phyloP scores from a whole-genome alignment of 2,888 invertebrate genomes.

The Entomobrya multifasciata region DNA sequence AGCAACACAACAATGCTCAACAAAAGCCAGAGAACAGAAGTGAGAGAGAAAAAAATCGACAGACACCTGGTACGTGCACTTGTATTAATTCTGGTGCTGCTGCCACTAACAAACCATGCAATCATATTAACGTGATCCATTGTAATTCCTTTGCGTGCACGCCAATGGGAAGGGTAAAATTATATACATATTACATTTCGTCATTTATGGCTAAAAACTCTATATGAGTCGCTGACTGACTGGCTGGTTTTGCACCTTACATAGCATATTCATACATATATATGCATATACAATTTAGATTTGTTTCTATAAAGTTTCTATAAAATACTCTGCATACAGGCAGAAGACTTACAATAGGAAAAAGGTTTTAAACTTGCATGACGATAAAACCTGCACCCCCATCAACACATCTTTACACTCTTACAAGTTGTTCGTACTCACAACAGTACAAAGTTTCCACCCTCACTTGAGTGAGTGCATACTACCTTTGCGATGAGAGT shows the following conservation, averaged over 20 bases:
- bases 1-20: conserved; percentile 25
- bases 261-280: conserved; percentile 21
- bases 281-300: background rate
- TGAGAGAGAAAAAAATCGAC: conserved; percentile 32
- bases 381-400: conserved; percentile 53
- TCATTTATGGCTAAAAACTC: conserved; percentile 21
- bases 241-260: conserved; percentile 18
- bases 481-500: no score
- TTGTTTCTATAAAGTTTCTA: background rate
- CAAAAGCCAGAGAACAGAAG: conserved; percentile 21
- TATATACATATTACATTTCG: background rate
- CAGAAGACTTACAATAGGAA: background rate
- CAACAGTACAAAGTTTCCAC: conserved; percentile 49
- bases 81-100: conserved; percentile 46
- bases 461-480: background rate
- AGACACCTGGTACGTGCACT: conserved; percentile 68
- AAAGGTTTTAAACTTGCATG: conserved; percentile 34
- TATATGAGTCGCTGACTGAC: conserved; percentile 49
- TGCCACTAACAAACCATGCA: conserved; percentile 47
- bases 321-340: conserved; percentile 22
- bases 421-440: no score
- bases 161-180: conserved; percentile 11
- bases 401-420: conserved; percentile 49
- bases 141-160: conserved; percentile 19
- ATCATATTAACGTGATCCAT: conserved; percentile 20